Percentiles rank a stretch among this genome's conserved stretches.
Evolutionary conservation across 2,797 vertebrate genomes (phyloP).

Genomic region (Sebastes oblongus): DNA sequence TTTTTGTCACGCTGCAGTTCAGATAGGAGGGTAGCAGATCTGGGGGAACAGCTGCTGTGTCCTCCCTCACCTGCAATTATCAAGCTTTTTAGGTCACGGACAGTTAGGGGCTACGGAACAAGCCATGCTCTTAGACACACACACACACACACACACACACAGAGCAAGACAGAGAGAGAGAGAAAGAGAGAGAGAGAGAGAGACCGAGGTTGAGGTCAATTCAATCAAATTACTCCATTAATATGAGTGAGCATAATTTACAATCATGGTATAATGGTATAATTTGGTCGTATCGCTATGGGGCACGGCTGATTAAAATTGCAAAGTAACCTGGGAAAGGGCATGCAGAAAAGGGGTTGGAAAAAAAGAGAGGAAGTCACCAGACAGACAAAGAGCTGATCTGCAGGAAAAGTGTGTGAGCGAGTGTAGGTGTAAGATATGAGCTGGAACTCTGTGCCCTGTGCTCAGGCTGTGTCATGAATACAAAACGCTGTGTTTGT

Average conservation of each 20-base stretch:
- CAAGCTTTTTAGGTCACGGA: constrained; percentile 72
- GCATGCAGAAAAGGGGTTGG: no score
- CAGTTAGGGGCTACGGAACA: constrained; percentile 66
- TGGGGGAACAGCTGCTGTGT: constrained; percentile 66
- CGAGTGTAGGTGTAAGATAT: constrained; percentile 28
- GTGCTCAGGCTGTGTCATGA: constrained; percentile 41
- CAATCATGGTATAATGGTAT: neutral
- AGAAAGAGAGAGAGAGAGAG: neutral
- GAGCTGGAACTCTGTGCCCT: constrained; percentile 37
- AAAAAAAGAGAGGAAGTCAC: neutral
- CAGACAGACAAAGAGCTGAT: constrained; percentile 18
- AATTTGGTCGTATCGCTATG: neutral
- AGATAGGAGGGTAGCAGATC: constrained; percentile 25
- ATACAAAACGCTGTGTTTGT: constrained; percentile 52
- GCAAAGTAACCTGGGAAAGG: neutral
- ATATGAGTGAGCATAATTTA: constrained; percentile 1
- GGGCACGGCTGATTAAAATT: neutral
- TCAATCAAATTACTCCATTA: constrained; percentile 18
- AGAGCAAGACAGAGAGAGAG: neutral
- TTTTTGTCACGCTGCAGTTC: constrained; percentile 38
- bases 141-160: neutral
- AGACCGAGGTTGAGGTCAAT: constrained; percentile 29
- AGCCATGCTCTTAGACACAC: constrained; percentile 23
- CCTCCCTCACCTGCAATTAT: constrained; percentile 73
- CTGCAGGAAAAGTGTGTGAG: constrained; percentile 2